Evolutionary conservation across 2,888 invertebrate genomes (phyloP).

Genomic region (Drosophila melanocephala): DNA sequence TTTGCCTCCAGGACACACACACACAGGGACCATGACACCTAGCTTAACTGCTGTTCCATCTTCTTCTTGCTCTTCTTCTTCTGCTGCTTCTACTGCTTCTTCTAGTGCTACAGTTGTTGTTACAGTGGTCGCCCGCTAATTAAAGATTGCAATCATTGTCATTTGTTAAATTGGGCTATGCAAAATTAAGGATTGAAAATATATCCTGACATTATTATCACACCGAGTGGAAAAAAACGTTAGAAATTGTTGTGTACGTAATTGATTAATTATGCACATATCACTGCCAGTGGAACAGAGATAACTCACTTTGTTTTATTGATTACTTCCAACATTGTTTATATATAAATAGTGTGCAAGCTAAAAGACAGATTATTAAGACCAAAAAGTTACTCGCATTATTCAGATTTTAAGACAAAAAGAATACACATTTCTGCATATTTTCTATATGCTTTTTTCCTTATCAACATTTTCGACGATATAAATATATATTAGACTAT

Average conservation of each 20-base stretch:
- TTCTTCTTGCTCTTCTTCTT: slow-evolving; percentile 6
- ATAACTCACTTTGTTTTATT: no score
- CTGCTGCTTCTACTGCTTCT: background rate
- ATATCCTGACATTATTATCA: background rate
- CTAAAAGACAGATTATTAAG: background rate
- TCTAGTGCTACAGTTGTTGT: background rate
- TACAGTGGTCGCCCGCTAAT: slow-evolving; percentile 10
- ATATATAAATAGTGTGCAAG: background rate
- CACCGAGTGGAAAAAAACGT: no score
- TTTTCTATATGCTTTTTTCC: background rate
- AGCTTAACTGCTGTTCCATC: slow-evolving; percentile 23
- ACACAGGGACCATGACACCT: slow-evolving; percentile 24
- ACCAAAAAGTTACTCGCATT: background rate
- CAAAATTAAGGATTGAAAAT: background rate
- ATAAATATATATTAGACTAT: background rate
- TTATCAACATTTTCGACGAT: background rate
- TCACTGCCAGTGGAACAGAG: no score
- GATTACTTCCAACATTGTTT: background rate
- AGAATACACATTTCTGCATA: background rate
- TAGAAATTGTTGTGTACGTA: background rate
- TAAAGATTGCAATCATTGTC: background rate
- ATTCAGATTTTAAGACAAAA: background rate
- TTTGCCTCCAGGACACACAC: slow-evolving; percentile 26
- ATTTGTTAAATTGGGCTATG: background rate
- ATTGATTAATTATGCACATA: background rate